phyloP scores from a whole-genome alignment of 2,888 invertebrate species.

The Busseola fusca region DNA sequence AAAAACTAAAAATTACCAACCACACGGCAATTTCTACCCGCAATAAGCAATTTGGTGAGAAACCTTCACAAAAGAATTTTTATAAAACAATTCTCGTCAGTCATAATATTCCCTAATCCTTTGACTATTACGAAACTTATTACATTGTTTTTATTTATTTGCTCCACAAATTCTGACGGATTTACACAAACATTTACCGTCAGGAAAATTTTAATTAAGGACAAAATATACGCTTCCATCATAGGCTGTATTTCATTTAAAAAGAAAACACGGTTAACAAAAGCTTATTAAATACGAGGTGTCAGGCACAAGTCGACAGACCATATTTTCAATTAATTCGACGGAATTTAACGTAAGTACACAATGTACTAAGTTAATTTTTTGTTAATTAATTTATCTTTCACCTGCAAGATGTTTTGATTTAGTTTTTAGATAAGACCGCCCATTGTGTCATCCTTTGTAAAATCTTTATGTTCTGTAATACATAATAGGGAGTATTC shows the following conservation, averaged over 20 bases:
- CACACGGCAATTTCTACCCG: neutral
- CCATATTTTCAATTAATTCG: slow-evolving; percentile 35
- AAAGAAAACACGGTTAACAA: slow-evolving; percentile 26
- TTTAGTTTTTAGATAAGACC: neutral
- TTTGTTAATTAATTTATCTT: neutral
- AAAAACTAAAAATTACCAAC: neutral
- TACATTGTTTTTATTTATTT: slow-evolving; percentile 38
- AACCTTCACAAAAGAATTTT: slow-evolving; percentile 24
- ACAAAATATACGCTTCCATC: slow-evolving; percentile 29
- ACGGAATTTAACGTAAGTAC: neutral
- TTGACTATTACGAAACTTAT: slow-evolving; percentile 38
- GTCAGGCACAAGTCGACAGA: slow-evolving; percentile 16
- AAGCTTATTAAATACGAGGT: slow-evolving; percentile 36
- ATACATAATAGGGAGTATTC: no score
- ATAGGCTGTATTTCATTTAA: slow-evolving; percentile 31
- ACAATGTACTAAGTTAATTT: slow-evolving; percentile 3
- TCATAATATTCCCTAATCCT: slow-evolving; percentile 44
- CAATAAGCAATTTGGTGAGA: slow-evolving; percentile 21
- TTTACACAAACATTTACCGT: slow-evolving; percentile 29
- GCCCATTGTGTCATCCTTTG: no score
- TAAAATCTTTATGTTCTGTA: no score
- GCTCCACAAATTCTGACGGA: slow-evolving; percentile 28
- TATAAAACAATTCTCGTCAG: slow-evolving; percentile 36
- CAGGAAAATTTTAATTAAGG: slow-evolving; percentile 45
- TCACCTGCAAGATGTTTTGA: neutral